A percentile compares a stretch with the other conserved stretches of the same genome.
These are phyloP conservation scores for Drosophila anomalata DNA, from an alignment of 2,888 invertebrate genomes.

Conservation along the genomic window DNA sequence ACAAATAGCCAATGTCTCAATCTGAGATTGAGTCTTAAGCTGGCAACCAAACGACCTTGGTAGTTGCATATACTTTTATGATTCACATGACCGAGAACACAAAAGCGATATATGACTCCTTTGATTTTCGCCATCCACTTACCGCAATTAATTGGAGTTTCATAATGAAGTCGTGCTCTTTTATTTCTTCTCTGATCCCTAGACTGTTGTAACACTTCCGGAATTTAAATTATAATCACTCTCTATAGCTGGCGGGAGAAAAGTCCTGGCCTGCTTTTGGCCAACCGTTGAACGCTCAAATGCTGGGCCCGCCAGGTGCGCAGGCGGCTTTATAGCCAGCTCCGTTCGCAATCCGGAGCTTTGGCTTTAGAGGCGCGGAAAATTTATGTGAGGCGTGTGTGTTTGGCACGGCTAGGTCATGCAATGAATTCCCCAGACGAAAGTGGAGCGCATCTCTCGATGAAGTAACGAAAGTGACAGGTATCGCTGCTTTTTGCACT, in stretches of 20 bases:
- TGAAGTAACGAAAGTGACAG: conserved; percentile 73
- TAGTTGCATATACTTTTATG: conserved; percentile 9
- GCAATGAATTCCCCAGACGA: conserved; percentile 37
- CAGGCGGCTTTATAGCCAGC: conserved; percentile 65
- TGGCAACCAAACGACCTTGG: conserved; percentile 65
- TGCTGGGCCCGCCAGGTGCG: conserved; percentile 67
- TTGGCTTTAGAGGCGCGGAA: conserved; percentile 19
- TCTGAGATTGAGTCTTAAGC: conserved; percentile 46
- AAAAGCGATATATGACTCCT: conserved; percentile 21
- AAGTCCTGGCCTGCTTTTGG: conserved; percentile 38
- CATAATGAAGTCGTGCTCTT: conserved; percentile 43
- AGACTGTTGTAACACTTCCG: conserved; percentile 52
- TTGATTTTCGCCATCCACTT: conserved; percentile 44
- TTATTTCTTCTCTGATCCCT: conserved; percentile 12
- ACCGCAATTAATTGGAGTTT: conserved; percentile 71
- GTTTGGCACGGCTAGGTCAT: conserved; percentile 45
- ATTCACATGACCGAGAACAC: conserved; percentile 21
- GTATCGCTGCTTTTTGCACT: conserved; percentile 39
- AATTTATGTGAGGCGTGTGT: conserved; percentile 74
- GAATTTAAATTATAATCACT: conserved; percentile 22
- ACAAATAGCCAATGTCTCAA: conserved; percentile 24
- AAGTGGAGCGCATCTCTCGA: conserved; percentile 72
- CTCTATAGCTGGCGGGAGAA: conserved; percentile 35
- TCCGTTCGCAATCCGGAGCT: conserved; percentile 34
- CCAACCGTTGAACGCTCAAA: conserved; percentile 64